A percentile compares a stretch with the other conserved stretches of the same genome.
Evolutionary conservation across 2,113 vertebrate genomes (phyloP).

Genomic region (Rousettus leschenaultii): DNA sequence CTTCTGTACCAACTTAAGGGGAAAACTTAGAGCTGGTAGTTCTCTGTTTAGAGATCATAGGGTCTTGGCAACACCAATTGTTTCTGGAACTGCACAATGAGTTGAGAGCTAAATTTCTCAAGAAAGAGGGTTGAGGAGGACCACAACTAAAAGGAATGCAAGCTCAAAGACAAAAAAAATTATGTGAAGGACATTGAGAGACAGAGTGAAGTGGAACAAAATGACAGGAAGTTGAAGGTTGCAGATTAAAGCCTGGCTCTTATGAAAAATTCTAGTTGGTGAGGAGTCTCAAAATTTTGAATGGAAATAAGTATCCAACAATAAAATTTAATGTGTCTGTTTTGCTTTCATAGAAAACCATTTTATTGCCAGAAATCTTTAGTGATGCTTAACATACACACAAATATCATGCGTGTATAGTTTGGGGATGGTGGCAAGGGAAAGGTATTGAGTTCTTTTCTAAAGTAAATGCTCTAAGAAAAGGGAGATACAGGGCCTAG

Average conservation of each 20-base stretch:
- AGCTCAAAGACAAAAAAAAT: neutral
- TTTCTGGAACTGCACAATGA: neutral
- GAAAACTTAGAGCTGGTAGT: neutral
- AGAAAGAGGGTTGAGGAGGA: neutral
- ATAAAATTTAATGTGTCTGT: neutral
- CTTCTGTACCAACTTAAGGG: neutral
- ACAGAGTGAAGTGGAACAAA: neutral
- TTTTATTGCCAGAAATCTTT: neutral
- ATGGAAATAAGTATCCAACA: neutral
- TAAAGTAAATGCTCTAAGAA: neutral
- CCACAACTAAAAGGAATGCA: neutral
- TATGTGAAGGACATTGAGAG: neutral
- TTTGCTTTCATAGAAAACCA: neutral
- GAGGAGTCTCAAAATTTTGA: neutral
- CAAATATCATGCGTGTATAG: neutral
- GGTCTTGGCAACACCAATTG: neutral
- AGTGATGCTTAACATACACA: neutral
- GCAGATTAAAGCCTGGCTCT: neutral
- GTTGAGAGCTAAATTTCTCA: neutral
- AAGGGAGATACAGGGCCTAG: neutral
- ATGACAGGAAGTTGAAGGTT: neutral
- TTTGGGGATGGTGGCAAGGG: neutral
- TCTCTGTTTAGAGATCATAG: neutral
- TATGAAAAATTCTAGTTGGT: neutral
- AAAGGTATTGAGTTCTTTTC: neutral